A percentile compares a stretch with the other conserved stretches of the same genome.
These are phyloP conservation scores for Cyclophora albipunctata DNA, from an alignment of 2,888 invertebrate species.

Conservation along the genomic window DNA sequence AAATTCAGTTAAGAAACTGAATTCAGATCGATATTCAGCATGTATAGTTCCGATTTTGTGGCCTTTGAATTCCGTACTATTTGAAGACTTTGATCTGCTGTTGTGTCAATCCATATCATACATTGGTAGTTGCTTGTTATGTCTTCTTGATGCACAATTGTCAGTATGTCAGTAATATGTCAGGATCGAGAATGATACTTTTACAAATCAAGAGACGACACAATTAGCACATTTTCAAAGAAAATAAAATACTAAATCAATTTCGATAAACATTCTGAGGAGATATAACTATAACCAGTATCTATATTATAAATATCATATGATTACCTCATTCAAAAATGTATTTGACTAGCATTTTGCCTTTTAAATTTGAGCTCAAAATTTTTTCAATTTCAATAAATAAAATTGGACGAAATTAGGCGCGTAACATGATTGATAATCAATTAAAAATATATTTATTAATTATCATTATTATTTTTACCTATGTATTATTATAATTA, in stretches of 20 bases:
- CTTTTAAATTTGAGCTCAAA: constrained; percentile 20
- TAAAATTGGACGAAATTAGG: constrained; percentile 16
- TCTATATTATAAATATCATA: constrained; percentile 9
- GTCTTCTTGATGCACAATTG: too few relatives aligned
- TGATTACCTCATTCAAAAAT: background rate
- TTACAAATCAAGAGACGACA: background rate
- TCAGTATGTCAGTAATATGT: too few relatives aligned
- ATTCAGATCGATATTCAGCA: too few relatives aligned
- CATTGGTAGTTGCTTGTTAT: too few relatives aligned
- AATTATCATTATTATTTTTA: background rate
- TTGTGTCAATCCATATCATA: too few relatives aligned
- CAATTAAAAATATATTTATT: constrained; percentile 12
- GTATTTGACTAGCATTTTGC: constrained; percentile 20
- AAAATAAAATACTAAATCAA: background rate
- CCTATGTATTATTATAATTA: constrained; percentile 5
- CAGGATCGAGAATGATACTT: background rate
- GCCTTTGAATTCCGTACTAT: too few relatives aligned
- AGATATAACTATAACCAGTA: constrained; percentile 1
- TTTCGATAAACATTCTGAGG: too few relatives aligned
- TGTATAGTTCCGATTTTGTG: too few relatives aligned
- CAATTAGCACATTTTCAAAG: constrained; percentile 1
- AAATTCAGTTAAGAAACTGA: too few relatives aligned
- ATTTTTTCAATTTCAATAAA: constrained; percentile 13
- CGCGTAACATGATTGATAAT: constrained; percentile 4
- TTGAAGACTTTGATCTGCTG: too few relatives aligned